Evolutionary conservation across 2,113 vertebrate genomes (phyloP), one percentile per base, ranked within the genome.

Genomic region (Pterophyllum scalare): DNA sequence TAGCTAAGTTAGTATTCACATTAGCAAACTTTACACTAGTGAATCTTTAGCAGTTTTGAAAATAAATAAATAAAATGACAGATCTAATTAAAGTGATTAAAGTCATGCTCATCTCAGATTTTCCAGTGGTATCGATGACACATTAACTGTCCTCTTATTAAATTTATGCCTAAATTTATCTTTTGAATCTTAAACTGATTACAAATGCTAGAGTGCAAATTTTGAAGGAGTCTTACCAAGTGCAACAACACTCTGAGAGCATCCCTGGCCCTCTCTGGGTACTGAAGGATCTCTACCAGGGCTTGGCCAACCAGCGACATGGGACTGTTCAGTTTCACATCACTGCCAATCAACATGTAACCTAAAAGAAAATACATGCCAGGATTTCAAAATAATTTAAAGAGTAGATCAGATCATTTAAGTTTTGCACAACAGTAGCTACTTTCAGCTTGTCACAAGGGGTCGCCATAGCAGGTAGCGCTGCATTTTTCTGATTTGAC

Each of bases 241-340:
- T 99, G 98, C 1, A 99, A 90, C 24, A 99, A 95, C 20, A 99
- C 98, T 15, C 98, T 95, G 62, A 99, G 94, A 88, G 98, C 97
- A 1, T 99, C 98, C 40, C 98, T 94, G 1, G 97, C 97, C 1
- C 95, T 95, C 40, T 98, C 97, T 0, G 98, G 97, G 91, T 97
- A 95, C 95, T 98, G 97, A 3, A 99, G 96, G 93, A 99, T 98
- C 94, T 99, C 98, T 0, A 96, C 95, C 92, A 99, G 95, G 33
- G 98, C 97, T 86, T 99, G 97, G 40, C 97, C 97, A 1, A 98
- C 96, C 80, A 99, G 94, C 0, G 97, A 98, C 11, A 97, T 98
- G 67, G 97, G 97, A 62, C 97, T 99, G 95, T 98, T 99, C 67
- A 99, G 94, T 92, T 98, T 99, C 74, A 98, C 97, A 4, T 99